phyloP scores from a whole-genome alignment of 1,140 invertebrate genomes.

The Drosophila mauritiana region DNA sequence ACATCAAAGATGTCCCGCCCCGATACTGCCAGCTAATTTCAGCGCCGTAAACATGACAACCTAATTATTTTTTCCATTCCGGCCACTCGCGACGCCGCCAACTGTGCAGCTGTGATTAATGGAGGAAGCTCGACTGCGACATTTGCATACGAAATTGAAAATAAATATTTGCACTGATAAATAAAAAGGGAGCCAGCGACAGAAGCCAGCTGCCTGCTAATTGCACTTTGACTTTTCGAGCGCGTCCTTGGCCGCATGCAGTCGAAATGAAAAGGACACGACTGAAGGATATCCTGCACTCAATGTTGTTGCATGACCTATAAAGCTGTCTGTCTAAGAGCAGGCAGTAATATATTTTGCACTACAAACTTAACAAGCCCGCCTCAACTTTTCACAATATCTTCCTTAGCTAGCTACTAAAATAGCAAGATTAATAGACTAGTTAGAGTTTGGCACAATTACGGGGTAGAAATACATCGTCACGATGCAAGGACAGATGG shows the following conservation, averaged over 20 bases:
- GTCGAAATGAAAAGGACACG: neutral
- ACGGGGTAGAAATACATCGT: neutral
- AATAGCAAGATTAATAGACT: too few species aligned
- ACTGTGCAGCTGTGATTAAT: slow-evolving; percentile 60
- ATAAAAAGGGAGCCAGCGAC: slow-evolving; percentile 26
- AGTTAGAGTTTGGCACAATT: neutral
- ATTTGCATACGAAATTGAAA: slow-evolving; percentile 82
- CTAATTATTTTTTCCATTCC: slow-evolving; percentile 75
- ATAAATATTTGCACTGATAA: slow-evolving; percentile 77
- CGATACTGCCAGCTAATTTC: slow-evolving; percentile 81
- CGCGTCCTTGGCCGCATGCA: slow-evolving; percentile 14
- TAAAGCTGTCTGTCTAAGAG: too few species aligned
- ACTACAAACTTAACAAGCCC: too few species aligned
- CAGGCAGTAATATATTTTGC: too few species aligned
- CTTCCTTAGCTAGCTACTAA: neutral
- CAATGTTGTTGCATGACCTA: neutral
- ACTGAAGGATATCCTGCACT: neutral
- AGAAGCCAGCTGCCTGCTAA: slow-evolving; percentile 50
- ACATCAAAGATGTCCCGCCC: slow-evolving; percentile 70
- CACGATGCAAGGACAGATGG: slow-evolving; percentile 24
- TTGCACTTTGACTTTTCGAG: slow-evolving; percentile 77
- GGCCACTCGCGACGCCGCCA: slow-evolving; percentile 8
- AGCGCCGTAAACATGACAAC: slow-evolving; percentile 79
- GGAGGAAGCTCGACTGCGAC: slow-evolving; percentile 42
- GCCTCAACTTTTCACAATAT: neutral